Evolutionary conservation across 2,113 vertebrate genomes (phyloP).

Genomic region (Epinephelus fuscoguttatus): DNA sequence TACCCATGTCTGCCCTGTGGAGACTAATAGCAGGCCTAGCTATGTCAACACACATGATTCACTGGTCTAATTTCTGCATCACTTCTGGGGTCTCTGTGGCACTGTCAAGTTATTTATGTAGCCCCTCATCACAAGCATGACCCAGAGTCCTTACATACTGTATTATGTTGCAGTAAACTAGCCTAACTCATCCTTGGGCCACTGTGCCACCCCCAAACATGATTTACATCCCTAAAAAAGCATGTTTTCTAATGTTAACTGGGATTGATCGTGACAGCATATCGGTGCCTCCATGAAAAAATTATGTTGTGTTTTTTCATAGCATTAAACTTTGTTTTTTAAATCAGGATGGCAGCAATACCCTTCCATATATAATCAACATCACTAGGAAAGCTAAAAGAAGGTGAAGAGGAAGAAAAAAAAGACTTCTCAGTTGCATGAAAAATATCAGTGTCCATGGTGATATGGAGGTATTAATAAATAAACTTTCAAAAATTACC

Average conservation of each 20-base stretch:
- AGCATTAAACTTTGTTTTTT: neutral
- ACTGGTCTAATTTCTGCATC: conserved; percentile 22
- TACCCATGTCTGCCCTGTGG: conserved; percentile 15
- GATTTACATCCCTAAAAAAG: neutral
- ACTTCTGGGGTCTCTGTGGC: neutral
- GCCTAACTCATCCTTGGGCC: neutral
- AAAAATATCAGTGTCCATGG: conserved; percentile 49
- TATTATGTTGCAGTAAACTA: neutral
- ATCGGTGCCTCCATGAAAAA: neutral
- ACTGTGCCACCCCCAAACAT: neutral
- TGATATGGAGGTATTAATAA: conserved; percentile 49
- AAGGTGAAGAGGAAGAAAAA: neutral
- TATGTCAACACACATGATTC: conserved; percentile 32
- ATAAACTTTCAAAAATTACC: neutral
- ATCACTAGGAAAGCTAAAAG: neutral
- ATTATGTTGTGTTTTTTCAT: neutral
- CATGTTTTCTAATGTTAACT: neutral
- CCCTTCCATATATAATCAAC: neutral
- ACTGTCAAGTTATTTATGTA: conserved; percentile 8
- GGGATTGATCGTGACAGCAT: neutral
- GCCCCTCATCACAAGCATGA: neutral
- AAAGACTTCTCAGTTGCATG: neutral
- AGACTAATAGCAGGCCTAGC: conserved; percentile 14
- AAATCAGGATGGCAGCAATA: conserved; percentile 4
- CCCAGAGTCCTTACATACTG: neutral